Percentiles rank a stretch among this genome's conserved stretches.
phyloP scores from a whole-genome alignment of 1,140 invertebrate species.

The Sitobion miscanthi region DNA sequence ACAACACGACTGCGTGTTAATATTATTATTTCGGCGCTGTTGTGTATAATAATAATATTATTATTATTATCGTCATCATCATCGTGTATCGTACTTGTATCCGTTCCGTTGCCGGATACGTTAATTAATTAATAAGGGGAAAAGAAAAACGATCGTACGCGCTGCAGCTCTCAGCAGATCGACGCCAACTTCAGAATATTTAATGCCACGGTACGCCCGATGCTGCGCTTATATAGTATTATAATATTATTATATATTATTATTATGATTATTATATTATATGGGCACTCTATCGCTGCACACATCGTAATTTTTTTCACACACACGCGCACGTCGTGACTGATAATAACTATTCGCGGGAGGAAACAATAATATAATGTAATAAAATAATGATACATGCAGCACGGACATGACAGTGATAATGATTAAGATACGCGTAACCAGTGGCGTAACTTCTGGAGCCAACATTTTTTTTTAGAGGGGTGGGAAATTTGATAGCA shows the following conservation, averaged over 20 bases:
- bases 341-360: not conserved
- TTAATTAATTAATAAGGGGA: slow-evolving; percentile 8
- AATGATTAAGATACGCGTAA: not conserved
- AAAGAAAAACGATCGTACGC: not conserved
- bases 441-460: not conserved
- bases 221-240: not conserved
- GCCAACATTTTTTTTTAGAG: not conserved
- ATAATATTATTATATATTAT: not conserved
- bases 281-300: not conserved
- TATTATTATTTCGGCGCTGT: not conserved
- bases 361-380: slow-evolving; percentile 16
- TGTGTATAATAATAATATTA: not conserved
- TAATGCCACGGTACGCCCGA: not conserved
- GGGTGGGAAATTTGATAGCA: too few relatives aligned
- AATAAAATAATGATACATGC: not conserved
- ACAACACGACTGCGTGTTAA: not conserved
- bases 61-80: not conserved
- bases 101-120: slow-evolving; percentile 3
- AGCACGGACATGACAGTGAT: not conserved
- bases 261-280: not conserved
- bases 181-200: not conserved
- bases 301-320: not conserved
- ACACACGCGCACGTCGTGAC: not conserved
- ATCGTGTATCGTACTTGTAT: not conserved
- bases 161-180: too few relatives aligned